Conservation (phyloP, 2,797 vertebrate species). For the Falco biarmicus region DNA sequence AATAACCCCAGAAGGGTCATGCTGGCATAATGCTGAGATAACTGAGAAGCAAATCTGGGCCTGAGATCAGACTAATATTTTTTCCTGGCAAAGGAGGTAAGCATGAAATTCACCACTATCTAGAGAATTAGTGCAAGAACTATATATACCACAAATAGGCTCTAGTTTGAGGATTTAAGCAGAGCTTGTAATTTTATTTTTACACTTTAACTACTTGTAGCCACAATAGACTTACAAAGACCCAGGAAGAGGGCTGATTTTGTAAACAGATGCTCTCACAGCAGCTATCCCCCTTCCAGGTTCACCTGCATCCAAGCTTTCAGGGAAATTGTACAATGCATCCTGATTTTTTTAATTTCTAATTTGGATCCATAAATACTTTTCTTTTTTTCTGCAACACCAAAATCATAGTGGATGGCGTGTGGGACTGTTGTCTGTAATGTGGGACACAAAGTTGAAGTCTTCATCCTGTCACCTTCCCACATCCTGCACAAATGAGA, state of each 20-base stretch:
- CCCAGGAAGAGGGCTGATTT: not conserved
- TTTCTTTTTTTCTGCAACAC: too few relatives aligned
- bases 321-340: not conserved
- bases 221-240: not conserved
- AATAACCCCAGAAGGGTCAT: not conserved
- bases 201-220: not conserved
- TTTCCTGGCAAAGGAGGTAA: not conserved
- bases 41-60: not conserved
- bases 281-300: not conserved
- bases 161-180: not conserved
- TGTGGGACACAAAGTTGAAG: not conserved
- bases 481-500: not conserved
- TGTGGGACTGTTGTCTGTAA: not conserved
- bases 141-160: not conserved
- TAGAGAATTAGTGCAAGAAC: not conserved
- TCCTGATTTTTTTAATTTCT: not conserved
- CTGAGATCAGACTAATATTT: not conserved
- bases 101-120: not conserved
- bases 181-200: not conserved
- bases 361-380: not conserved
- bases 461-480: not conserved
- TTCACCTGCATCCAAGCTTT: not conserved
- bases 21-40: not conserved
- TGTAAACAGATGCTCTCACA: not conserved
- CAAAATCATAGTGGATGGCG: not conserved